Evolutionary conservation across 2,113 vertebrate genomes (phyloP).

Genomic region (Pampusana beccarii): DNA sequence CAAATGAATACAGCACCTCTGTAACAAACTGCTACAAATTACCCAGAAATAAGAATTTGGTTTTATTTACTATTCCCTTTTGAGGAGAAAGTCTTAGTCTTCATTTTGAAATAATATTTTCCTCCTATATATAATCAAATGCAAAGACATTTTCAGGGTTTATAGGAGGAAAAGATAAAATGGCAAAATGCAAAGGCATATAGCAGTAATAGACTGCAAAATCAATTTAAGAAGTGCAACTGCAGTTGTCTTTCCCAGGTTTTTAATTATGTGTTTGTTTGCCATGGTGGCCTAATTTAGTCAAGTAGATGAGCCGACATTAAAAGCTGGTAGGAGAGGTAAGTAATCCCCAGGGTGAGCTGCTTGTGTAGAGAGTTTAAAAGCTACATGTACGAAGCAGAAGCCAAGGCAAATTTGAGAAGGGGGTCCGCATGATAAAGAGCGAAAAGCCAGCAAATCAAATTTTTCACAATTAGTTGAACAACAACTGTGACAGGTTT

Average conservation of each 20-base stretch:
- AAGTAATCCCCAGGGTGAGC: slow-evolving; percentile 84
- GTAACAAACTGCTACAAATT: slow-evolving; percentile 5
- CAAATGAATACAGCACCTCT: slow-evolving; percentile 7
- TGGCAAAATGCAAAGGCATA: slow-evolving; percentile 37
- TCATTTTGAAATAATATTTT: slow-evolving; percentile 31
- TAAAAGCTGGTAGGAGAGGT: slow-evolving; percentile 85
- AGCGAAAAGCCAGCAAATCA: slow-evolving; percentile 87
- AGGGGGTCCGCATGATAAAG: slow-evolving; percentile 87
- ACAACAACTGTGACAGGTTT: slow-evolving; percentile 92
- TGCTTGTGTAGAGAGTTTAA: slow-evolving; percentile 79
- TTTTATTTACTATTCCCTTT: slow-evolving; percentile 41
- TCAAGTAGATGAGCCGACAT: slow-evolving; percentile 84
- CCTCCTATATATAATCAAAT: slow-evolving; percentile 14
- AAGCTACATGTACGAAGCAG: slow-evolving; percentile 76
- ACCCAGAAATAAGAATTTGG: slow-evolving; percentile 17
- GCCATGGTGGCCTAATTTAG: slow-evolving; percentile 85
- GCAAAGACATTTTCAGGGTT: slow-evolving; percentile 11
- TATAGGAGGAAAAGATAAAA: slow-evolving; percentile 51
- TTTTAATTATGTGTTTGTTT: slow-evolving; percentile 89
- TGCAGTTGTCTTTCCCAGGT: slow-evolving; percentile 78
- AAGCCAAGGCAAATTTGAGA: slow-evolving; percentile 78
- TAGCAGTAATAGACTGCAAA: slow-evolving; percentile 66
- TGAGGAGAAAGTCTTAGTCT: slow-evolving; percentile 17
- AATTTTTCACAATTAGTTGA: slow-evolving; percentile 99
- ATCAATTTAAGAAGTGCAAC: slow-evolving; percentile 78